Base-by-base conservation (phyloP, 2,888 invertebrate genomes). In the Caenorhabditis imperialis region DNA sequence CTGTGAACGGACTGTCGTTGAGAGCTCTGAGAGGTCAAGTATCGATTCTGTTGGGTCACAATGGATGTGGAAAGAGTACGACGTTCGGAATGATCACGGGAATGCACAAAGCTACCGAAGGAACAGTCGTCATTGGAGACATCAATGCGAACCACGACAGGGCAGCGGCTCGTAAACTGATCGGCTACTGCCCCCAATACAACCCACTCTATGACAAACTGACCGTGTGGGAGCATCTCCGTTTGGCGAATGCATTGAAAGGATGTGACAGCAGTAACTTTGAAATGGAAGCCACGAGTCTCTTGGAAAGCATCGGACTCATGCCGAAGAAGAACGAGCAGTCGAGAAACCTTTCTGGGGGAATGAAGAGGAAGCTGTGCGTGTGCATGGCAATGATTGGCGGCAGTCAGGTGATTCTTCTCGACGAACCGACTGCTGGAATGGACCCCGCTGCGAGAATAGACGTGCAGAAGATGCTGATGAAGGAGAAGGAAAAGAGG, bases 361-460 rank as follows among this genome's bases (percentile, higher is more conserved):
- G 84, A 45, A 82, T 82, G 78, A 85, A 85, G 23, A 57, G 84
- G 23, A 84, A 84, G 30, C 71, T 84, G 12, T 84, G 81, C 48
- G 83, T 84, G 16, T 83, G 77, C 27, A 82, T 84, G 76, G 79
- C 84, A 5, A 50, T 84, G 54, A 79, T 83, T 16, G 85, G 82
- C 16, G 73, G 45, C 20, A 45, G 45, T n/a, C 22, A 53, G 48
- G 85, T 84, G 8, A 74, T 84, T 12, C 70, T 85, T 5, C 70
- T 85, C 22, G 84, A 84, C 55, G 85, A 84, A 48, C 83, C 83
- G 6, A 84, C 84, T 1, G 84, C 84, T 20, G 84, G 84, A 22
- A 82, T 82, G 79, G 77, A 79, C 48, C 74, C 79, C 3, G 74
- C 55, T 7, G 79, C 79, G 3, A 61, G 81, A 27, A 48, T 73